phyloP scores from a whole-genome alignment of 1,140 invertebrate species.

The Lanistes nyassanus region DNA sequence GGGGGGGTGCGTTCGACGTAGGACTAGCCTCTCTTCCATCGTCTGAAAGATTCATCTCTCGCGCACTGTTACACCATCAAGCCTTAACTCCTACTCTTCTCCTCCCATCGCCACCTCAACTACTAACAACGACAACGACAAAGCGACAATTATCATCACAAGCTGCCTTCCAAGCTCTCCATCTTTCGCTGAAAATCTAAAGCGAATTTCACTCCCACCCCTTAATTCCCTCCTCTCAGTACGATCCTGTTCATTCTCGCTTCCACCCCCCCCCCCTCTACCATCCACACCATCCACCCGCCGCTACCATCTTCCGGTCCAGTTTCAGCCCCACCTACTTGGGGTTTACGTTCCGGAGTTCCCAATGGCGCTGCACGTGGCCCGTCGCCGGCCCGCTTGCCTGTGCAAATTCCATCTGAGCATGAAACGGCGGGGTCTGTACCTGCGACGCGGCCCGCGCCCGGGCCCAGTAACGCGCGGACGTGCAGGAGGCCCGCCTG shows the following conservation, averaged over 20 bases:
- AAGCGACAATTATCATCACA: too few relatives aligned
- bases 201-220: too few relatives aligned
- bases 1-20: too few relatives aligned
- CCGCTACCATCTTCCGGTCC: not conserved
- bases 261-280: not conserved
- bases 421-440: slow-evolving; percentile 12
- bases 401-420: slow-evolving; percentile 4
- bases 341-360: not conserved
- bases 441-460: not conserved
- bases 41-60: too few relatives aligned
- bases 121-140: too few relatives aligned
- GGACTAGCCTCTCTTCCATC: too few relatives aligned
- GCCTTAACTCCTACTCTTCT: too few relatives aligned
- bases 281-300: not conserved
- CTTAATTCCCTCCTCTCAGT: not conserved
- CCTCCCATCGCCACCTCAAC: too few relatives aligned
- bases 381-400: not conserved
- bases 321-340: too few relatives aligned
- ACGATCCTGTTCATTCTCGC: not conserved
- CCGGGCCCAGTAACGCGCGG: slow-evolving; percentile 7
- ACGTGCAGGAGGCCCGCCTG: slow-evolving; percentile 15
- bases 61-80: too few relatives aligned
- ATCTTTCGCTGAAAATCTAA: too few relatives aligned
- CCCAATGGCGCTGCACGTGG: not conserved
- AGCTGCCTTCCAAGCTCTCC: too few relatives aligned